Conservation (phyloP, 2,113 vertebrate genomes). For the Oceanites oceanicus region DNA sequence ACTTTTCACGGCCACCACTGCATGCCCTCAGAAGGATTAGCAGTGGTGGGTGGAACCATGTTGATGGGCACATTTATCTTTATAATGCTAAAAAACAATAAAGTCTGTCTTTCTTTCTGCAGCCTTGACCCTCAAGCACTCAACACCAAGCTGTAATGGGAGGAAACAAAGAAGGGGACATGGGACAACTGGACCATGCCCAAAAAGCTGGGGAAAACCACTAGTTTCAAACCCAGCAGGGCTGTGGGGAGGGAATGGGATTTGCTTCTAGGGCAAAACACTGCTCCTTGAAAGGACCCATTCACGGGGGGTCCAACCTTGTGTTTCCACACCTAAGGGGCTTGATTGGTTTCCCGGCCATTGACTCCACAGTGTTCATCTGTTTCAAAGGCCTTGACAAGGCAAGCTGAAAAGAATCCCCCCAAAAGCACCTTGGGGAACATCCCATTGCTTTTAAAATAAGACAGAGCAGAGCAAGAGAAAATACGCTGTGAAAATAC, state of each 20-base stretch:
- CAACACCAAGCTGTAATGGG: not conserved
- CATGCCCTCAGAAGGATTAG: not conserved
- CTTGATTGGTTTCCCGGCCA: not conserved
- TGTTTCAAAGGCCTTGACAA: slow-evolving; percentile 8
- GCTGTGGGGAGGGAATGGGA: not conserved
- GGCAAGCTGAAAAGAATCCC: not conserved
- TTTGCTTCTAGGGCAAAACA: not conserved
- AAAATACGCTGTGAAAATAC: not conserved
- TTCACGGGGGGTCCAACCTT: not conserved
- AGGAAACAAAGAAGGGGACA: not conserved
- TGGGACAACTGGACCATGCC: not conserved
- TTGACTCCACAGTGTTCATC: not conserved
- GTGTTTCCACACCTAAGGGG: not conserved
- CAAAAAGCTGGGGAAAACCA: not conserved
- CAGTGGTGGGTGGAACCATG: not conserved
- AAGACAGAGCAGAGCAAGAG: not conserved
- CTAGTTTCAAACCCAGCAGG: not conserved
- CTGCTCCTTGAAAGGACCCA: not conserved
- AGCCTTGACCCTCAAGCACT: not conserved
- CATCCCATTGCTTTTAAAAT: not conserved
- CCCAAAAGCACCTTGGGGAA: not conserved
- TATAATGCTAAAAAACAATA: not conserved
- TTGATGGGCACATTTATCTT: not conserved
- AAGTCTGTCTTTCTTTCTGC: not conserved
- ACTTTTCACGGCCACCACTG: not conserved